A percentile compares a stretch with the other conserved stretches of the same genome.
phyloP scores from a whole-genome alignment of 2,113 vertebrate genomes.

The Gorsachius goisagi region DNA sequence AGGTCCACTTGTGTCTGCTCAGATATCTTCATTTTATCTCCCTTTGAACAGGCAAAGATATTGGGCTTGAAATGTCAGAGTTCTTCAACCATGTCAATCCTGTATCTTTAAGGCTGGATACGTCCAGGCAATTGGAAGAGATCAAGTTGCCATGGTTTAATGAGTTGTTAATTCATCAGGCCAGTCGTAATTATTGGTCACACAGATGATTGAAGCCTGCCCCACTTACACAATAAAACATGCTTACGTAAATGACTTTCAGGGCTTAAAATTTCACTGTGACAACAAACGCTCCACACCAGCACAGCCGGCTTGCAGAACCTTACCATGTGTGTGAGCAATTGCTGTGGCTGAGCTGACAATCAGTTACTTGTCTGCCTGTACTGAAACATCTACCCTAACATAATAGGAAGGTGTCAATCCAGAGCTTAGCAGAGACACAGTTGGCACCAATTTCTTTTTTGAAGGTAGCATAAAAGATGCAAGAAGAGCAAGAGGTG shows the following conservation, averaged over 20 bases:
- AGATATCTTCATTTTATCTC: neutral
- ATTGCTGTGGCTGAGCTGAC: neutral
- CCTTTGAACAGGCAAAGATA: neutral
- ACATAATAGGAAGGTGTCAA: neutral
- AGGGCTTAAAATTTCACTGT: neutral
- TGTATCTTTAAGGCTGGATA: neutral
- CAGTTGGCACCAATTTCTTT: neutral
- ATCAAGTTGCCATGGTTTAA: neutral
- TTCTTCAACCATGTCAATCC: neutral
- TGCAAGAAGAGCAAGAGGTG: neutral
- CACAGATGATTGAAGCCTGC: neutral
- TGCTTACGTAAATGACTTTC: neutral
- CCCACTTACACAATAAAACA: neutral
- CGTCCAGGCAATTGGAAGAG: neutral
- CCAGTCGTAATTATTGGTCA: neutral
- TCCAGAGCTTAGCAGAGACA: neutral
- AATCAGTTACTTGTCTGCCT: neutral
- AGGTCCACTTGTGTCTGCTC: neutral
- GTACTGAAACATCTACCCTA: neutral
- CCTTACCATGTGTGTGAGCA: neutral
- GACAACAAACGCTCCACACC: neutral
- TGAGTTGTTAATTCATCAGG: neutral
- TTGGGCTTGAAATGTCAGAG: accelerated
- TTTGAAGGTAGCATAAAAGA: neutral
- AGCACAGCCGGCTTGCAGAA: neutral